Base-by-base conservation (phyloP, 2,797 vertebrate genomes). In the Meriones psammophilus region DNA sequence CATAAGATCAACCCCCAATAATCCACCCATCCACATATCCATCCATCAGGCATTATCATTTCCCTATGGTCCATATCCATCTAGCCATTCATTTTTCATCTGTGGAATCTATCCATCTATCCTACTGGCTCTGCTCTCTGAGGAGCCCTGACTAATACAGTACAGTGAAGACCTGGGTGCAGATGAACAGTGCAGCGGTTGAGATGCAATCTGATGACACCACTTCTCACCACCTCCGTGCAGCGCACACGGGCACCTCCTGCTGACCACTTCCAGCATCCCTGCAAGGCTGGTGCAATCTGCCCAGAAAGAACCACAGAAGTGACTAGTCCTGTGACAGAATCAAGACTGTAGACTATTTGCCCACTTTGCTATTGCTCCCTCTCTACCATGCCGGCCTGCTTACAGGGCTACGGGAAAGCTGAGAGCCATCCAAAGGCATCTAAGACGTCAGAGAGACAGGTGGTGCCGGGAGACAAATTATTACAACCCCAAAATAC, bases 211-310 rank as follows among this genome's bases (percentile, higher is more conserved):
- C 3, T 0, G 85, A 28, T 18, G 83, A 24, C 2, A 42, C 42
- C 60, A 46, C 42, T 13, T 66, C 28, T 60, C 4, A 24, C 17
- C 8, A 88, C 39, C 15, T 12, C 69, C 77, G 42, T 9, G 66
- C 28, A 39, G 56, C 0, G 18, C 30, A 9, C 0, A 0, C 8
- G 1, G 36, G 3, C 39, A 42, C 26, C 58, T 81, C 56, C 46
- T 14, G 3, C 12, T 0, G n/a, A 33, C 18, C 36, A 36, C 42
- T n/a, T 24, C 3, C 0, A 12, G 30, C 1, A 30, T 54, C 69
- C 69, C 50, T 64, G 20, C 58, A 26, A 68, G 17, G 56, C 5
- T 17, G 22, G 17, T 50, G 54, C 28, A 39, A 13, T 79, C 62
- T 83, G 60, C 5, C 58, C 54, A 36, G 2, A 46, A 71, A 50